Evolutionary conservation across 2,113 vertebrate genomes (phyloP).

Genomic region (Atherinomorus stipes): DNA sequence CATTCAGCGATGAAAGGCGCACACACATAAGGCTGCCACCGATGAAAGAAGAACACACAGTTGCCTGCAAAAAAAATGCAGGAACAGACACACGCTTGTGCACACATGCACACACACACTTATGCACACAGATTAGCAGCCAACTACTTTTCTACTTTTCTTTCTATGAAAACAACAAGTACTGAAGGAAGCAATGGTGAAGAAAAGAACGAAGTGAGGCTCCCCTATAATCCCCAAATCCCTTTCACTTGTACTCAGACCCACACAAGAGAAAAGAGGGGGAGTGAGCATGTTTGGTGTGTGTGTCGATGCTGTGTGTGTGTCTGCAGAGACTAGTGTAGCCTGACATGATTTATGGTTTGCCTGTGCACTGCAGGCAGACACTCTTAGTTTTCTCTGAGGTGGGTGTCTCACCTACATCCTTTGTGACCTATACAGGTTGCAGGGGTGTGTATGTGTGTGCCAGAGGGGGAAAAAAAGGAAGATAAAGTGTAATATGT

Average conservation of each 20-base stretch:
- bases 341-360: conserved; percentile 83
- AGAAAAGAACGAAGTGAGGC: conserved; percentile 64
- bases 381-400: conserved; percentile 75
- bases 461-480: conserved; percentile 3
- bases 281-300: conserved; percentile 35
- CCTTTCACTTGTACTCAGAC: conserved; percentile 64
- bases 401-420: conserved; percentile 79
- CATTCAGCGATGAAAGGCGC: conserved; percentile 50
- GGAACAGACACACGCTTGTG: conserved; percentile 24
- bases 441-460: conserved; percentile 26
- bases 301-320: conserved; percentile 37
- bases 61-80: conserved; percentile 1
- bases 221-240: conserved; percentile 73
- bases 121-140: conserved; percentile 52
- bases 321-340: conserved; percentile 68
- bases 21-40: neutral
- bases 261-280: conserved; percentile 60
- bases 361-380: conserved; percentile 70
- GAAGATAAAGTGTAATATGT: conserved; percentile 37
- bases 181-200: conserved; percentile 57
- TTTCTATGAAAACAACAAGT: conserved; percentile 66
- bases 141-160: conserved; percentile 53
- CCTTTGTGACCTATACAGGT: conserved; percentile 75
- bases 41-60: conserved; percentile 14
- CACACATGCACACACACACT: conserved; percentile 1